A percentile compares a stretch with the other conserved stretches of the same genome.
phyloP scores from a whole-genome alignment of 2,797 vertebrate genomes.

The Alectoris magna region DNA sequence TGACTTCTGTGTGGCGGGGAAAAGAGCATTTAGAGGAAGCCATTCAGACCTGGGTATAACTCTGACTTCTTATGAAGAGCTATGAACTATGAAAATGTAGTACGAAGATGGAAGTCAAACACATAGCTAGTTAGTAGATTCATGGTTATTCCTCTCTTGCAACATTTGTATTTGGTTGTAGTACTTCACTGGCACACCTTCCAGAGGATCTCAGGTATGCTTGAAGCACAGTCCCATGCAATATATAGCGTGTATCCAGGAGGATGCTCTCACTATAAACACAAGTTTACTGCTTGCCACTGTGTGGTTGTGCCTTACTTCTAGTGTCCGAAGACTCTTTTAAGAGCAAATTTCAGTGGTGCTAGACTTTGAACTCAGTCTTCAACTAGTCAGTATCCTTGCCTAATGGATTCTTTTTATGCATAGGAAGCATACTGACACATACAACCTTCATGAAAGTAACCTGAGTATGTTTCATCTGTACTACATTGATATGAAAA shows the following conservation, averaged over 20 bases:
- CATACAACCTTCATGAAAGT: neutral
- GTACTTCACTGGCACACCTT: neutral
- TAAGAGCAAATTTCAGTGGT: neutral
- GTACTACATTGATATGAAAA: neutral
- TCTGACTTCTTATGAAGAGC: neutral
- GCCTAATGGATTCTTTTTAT: neutral
- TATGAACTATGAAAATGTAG: neutral
- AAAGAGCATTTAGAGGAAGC: neutral
- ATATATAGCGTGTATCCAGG: neutral
- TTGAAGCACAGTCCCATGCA: neutral
- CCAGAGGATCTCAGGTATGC: neutral
- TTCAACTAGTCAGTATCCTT: constrained; percentile 8
- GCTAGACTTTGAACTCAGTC: neutral
- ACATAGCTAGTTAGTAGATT: neutral
- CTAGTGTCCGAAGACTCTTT: neutral
- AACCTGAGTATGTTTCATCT: constrained; percentile 15
- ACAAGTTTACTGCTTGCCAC: neutral
- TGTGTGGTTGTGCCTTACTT: neutral
- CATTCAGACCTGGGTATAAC: neutral
- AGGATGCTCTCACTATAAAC: neutral
- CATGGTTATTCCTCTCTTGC: neutral
- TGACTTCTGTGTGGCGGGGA: neutral
- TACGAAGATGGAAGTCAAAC: neutral
- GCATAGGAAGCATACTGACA: neutral
- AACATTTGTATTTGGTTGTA: neutral